These are phyloP conservation scores for Helicoverpa armigera DNA, from an alignment of 1,140 invertebrate species.

Conservation along the genomic window DNA sequence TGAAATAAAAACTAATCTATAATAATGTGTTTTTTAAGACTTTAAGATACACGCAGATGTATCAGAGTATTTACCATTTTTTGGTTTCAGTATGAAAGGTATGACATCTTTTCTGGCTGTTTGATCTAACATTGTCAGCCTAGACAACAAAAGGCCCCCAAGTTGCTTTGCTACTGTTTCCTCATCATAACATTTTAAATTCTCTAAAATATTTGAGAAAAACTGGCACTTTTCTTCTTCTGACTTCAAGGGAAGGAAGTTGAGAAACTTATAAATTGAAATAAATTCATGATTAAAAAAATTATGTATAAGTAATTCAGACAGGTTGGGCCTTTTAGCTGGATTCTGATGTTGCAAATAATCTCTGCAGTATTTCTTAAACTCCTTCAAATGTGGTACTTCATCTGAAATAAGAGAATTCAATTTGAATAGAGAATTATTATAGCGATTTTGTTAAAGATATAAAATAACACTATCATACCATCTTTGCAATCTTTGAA, in stretches of 20 bases:
- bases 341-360: slow-evolving; percentile 88
- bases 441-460: neutral
- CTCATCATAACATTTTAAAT: slow-evolving; percentile 91
- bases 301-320: slow-evolving; percentile 89
- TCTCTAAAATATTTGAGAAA: slow-evolving; percentile 89
- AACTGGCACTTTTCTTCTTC: slow-evolving; percentile 92
- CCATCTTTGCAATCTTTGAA: slow-evolving; percentile 88
- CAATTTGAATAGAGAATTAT: slow-evolving; percentile 13
- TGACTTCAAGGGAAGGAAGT: slow-evolving; percentile 92
- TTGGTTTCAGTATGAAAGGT: slow-evolving; percentile 91
- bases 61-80: slow-evolving; percentile 80
- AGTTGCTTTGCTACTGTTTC: slow-evolving; percentile 92
- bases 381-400: slow-evolving; percentile 89
- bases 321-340: slow-evolving; percentile 88
- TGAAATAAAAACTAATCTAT: slow-evolving; percentile 56
- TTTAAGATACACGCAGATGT: too few relatives aligned
- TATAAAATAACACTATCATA: slow-evolving; percentile 60
- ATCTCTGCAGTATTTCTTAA: slow-evolving; percentile 89
- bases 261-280: slow-evolving; percentile 92
- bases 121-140: slow-evolving; percentile 93
- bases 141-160: slow-evolving; percentile 91
- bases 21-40: neutral
- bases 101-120: slow-evolving; percentile 92
- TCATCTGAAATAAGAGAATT: slow-evolving; percentile 87
- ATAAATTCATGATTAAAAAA: slow-evolving; percentile 95